phyloP scores from a whole-genome alignment of 2,113 vertebrate species.

The Nestor notabilis region DNA sequence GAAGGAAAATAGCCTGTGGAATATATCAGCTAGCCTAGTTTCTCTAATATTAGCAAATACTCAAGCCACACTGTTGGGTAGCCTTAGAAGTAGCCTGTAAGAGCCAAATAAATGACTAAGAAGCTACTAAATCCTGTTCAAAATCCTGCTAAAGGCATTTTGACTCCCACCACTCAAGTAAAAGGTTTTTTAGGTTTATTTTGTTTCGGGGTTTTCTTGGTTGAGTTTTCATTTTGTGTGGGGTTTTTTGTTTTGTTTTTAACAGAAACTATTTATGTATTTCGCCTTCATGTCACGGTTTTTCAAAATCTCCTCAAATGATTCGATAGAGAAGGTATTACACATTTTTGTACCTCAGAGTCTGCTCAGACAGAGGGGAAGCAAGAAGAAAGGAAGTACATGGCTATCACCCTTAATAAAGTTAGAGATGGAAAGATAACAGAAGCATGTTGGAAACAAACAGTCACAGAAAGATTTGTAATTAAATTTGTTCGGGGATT shows the following conservation, averaged over 20 bases:
- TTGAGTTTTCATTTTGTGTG: not conserved
- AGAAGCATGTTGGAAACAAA: not conserved
- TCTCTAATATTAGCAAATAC: not conserved
- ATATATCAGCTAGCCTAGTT: not conserved
- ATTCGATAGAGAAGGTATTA: not conserved
- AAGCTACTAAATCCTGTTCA: not conserved
- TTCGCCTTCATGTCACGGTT: not conserved
- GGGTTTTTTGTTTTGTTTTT: fast-evolving
- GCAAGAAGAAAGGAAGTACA: not conserved
- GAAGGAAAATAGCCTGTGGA: not conserved
- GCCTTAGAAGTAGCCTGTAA: not conserved
- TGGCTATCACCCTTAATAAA: not conserved
- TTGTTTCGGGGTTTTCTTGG: not conserved
- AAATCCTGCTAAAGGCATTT: not conserved
- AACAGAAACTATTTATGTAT: not conserved
- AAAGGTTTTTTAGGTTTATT: not conserved
- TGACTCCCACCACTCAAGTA: not conserved
- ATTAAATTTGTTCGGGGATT: constrained; percentile 20
- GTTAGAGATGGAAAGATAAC: not conserved
- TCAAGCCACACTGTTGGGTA: not conserved
- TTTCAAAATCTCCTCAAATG: not conserved
- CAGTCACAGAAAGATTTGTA: not conserved
- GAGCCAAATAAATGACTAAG: not conserved
- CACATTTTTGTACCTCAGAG: not conserved
- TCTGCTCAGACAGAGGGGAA: not conserved